A percentile compares a stretch with the other conserved stretches of the same genome.
Conservation (phyloP, 2,113 vertebrate genomes). For the Tetrax tetrax region DNA sequence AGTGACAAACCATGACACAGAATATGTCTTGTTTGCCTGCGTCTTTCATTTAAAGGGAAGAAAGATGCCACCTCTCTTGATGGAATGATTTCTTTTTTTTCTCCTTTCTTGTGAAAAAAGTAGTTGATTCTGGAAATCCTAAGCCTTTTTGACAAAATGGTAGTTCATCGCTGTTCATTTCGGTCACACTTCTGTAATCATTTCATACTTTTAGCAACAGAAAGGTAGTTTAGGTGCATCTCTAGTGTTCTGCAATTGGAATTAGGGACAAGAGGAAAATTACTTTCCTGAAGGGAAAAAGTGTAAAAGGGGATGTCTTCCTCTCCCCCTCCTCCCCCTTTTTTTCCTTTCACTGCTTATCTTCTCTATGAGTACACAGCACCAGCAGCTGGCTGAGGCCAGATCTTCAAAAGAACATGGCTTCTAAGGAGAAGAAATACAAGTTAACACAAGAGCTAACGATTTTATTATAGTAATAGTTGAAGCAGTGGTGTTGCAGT, state of each 20-base stretch:
- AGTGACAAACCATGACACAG: constrained; percentile 10
- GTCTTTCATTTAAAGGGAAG: not conserved
- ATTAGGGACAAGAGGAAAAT: not conserved
- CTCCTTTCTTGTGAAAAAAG: not conserved
- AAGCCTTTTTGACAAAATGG: not conserved
- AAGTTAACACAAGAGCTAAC: not conserved
- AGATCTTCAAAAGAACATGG: not conserved
- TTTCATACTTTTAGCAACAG: not conserved
- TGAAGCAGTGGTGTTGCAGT: not conserved
- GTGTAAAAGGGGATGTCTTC: not conserved
- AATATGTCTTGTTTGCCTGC: not conserved
- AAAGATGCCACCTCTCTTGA: not conserved
- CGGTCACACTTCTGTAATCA: not conserved
- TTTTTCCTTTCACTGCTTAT: not conserved
- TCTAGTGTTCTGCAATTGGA: not conserved
- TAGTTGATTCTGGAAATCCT: not conserved
- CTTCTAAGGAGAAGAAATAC: not conserved
- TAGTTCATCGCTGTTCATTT: not conserved
- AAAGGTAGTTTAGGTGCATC: not conserved
- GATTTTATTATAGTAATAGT: not conserved
- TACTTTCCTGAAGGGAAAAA: not conserved
- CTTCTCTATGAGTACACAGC: not conserved
- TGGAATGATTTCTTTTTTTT: not conserved
- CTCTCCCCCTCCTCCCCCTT: rapidly evolving
- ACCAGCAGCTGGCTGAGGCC: constrained; percentile 7